Conservation (phyloP, 2,113 vertebrate genomes). For the Coreoperca whiteheadi region DNA sequence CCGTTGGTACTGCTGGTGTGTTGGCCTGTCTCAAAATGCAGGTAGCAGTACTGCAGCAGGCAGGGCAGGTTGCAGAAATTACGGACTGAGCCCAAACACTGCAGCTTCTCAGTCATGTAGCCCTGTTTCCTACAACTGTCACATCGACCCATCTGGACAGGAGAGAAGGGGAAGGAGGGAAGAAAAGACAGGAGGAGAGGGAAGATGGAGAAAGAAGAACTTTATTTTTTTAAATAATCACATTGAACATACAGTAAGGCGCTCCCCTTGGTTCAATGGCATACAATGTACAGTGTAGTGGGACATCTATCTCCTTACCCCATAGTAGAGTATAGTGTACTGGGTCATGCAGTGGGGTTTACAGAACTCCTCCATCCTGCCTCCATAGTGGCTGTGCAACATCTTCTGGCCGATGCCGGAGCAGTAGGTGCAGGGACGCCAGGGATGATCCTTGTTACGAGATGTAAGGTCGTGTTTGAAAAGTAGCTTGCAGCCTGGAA, state of each 20-base stretch:
- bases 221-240: neutral
- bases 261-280: too few species aligned
- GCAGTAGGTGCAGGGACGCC: conserved; percentile 94
- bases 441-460: conserved; percentile 89
- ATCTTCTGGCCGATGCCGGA: conserved; percentile 89
- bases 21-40: conserved; percentile 79
- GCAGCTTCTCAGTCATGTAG: conserved; percentile 92
- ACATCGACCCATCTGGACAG: conserved; percentile 93
- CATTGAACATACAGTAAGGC: neutral
- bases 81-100: conserved; percentile 92
- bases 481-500: conserved; percentile 91
- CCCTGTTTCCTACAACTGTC: conserved; percentile 95
- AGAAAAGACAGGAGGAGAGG: neutral
- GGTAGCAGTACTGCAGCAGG: conserved; percentile 90
- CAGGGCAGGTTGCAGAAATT: conserved; percentile 97
- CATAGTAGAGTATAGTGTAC: conserved; percentile 94
- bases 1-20: conserved; percentile 77
- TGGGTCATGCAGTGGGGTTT: conserved; percentile 97
- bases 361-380: conserved; percentile 94
- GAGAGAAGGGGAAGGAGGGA: neutral
- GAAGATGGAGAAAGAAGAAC: neutral
- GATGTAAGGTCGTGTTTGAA: conserved; percentile 91
- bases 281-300: neutral
- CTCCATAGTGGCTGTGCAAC: conserved; percentile 92
- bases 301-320: conserved; percentile 84